Evolutionary conservation across 2,113 vertebrate species (phyloP), one percentile per base, ranked within the genome.

Genomic region (Oxyura jamaicensis): DNA sequence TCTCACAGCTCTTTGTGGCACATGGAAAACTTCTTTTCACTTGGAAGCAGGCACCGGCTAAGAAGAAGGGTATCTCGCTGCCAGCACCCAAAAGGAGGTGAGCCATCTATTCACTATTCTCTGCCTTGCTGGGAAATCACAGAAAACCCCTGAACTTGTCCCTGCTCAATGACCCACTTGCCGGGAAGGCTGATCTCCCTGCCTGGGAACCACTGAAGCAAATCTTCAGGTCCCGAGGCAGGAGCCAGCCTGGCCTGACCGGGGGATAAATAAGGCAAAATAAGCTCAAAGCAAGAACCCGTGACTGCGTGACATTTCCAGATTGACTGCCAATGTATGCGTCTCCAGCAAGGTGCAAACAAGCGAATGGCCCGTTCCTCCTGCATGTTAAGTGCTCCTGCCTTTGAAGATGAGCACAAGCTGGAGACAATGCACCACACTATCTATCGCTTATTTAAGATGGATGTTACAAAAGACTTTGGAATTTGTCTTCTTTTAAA

Each of bases 311-410:
- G 63, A 65, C 68, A 22, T 39, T 75, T 86, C 73, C 63, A 93
- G 72, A 63, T 55, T 59, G 59, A 55, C 58, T 42, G 55, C 63
- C 94, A 86, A 92, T 14, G 19, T 66, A 79, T 79, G 63, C 21
- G 53, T 90, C 86, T 92, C 82, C 68, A 83, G 68, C 76, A 94
- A 80, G 73, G 89, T 87, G 94, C 19, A 87, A 92, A 86, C 7
- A 29, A 67, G 78, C 1, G 22, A 94, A 76, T 58, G 63, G 75
- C 65, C 86, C 59, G n/a, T 81, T 63, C 36, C 0, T 58, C 58
- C 26, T 93, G 31, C 80, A 10, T 65, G 85, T 86, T 83, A 79
- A 91, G 62, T 11, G 52, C 33, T 81, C 46, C 41, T 53, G 75
- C 75, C 77, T 93, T 91, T 83, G 93, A 93, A 93, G 91, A 22